Base-by-base conservation (phyloP, 1,140 invertebrate genomes). In the Hetaerina americana region DNA sequence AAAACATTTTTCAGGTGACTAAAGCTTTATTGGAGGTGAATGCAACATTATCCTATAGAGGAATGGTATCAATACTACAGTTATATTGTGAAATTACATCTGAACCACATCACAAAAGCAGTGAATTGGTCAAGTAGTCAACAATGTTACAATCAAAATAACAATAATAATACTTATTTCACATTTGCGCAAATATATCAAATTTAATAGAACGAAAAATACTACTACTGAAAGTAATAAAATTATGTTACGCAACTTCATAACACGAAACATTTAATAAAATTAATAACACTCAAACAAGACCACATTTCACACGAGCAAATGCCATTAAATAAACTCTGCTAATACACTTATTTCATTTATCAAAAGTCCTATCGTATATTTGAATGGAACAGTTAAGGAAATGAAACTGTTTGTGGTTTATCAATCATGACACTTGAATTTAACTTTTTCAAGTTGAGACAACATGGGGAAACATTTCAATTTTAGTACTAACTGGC, bases 161-260 rank as follows among this genome's bases (percentile, higher is more conserved):
- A 57, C 40, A 57, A 57, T 57, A 57, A 57, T 57, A 57, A 57
- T 57, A 57, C 40, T 57, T 57, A n/a, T 57, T 57, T 57, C 40
- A 57, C 40, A 57, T 57, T 57, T 18, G 40, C 22, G 40, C 15
- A 57, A 57, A 57, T 40, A 57, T 57, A 57, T 57, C 15, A 5
- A n/a, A n/a, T n/a, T n/a, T n/a, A n/a, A n/a, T n/a, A n/a, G n/a
- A n/a, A n/a, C n/a, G 40, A 57, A n/a, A 18, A 57, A 57, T 57
- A 18, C 40, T 57, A 12, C 40, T 57, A 57, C 15, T 57, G 40
- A 57, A 57, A 57, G 40, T 57, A 57, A 57, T 57, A 18, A 57
- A 57, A 18, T 57, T 18, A 57, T 57, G 40, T 57, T 57, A 57
- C 40, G 40, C 22, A 18, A 18, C 40, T 57, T 18, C 40, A n/a